Evolutionary conservation across 2,113 vertebrate genomes (phyloP).

Genomic region (Tympanuchus pallidicinctus): DNA sequence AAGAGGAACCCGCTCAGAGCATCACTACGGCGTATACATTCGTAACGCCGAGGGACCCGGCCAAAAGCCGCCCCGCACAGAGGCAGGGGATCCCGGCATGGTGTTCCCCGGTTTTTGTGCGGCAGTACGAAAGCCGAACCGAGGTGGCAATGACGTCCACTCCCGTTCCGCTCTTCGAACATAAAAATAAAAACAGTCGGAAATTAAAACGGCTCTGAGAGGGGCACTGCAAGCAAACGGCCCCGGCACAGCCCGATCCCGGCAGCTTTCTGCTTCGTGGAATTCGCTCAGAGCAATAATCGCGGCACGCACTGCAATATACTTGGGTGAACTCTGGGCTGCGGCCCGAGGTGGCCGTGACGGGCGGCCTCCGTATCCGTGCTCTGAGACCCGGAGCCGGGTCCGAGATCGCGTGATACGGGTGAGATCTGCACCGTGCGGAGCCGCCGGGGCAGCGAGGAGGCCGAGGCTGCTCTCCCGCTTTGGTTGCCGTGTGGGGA

Average conservation of each 20-base stretch:
- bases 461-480: not conserved
- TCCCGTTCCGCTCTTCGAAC: rapidly evolving
- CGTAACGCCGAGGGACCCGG: not conserved
- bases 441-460: too few relatives aligned
- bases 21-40: not conserved
- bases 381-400: not conserved
- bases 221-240: not conserved
- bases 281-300: not conserved
- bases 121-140: not conserved
- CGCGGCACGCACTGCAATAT: not conserved
- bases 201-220: not conserved
- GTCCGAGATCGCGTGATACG: rapidly evolving
- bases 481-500: not conserved
- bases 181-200: not conserved
- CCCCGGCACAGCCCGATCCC: rapidly evolving
- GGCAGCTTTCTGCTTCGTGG: not conserved
- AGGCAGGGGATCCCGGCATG: not conserved
- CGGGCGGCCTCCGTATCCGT: rapidly evolving
- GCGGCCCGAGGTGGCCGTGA: too few relatives aligned
- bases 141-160: not conserved
- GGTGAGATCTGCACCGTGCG: not conserved
- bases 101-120: not conserved
- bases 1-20: not conserved
- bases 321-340: not conserved
- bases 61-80: not conserved